phyloP scores from a whole-genome alignment of 2,888 invertebrate species.

The Metallyticus violacea region DNA sequence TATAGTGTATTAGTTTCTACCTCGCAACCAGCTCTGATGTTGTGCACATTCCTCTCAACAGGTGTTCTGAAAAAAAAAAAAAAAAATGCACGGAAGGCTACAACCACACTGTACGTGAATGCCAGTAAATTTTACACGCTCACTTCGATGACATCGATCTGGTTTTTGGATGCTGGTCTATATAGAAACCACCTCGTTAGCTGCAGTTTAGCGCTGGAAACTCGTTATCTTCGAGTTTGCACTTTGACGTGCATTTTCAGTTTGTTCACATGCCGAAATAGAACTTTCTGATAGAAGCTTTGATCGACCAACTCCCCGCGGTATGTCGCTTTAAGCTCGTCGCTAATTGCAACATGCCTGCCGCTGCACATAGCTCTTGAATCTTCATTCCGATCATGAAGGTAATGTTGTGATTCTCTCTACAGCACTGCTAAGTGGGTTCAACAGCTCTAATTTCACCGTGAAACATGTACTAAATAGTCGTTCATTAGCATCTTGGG shows the following conservation, averaged over 20 bases:
- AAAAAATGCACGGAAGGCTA: neutral
- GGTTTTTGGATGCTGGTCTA: neutral
- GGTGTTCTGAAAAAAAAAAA: neutral
- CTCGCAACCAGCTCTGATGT: too few species aligned
- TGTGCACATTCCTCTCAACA: neutral
- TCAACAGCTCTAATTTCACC: neutral
- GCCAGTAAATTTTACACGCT: too few species aligned
- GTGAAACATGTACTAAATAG: too few species aligned
- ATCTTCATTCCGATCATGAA: neutral
- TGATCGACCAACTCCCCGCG: neutral
- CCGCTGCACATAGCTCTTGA: neutral
- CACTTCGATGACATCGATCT: neutral
- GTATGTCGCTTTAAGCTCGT: neutral
- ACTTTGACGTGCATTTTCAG: neutral
- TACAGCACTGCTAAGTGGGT: neutral
- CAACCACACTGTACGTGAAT: too few species aligned
- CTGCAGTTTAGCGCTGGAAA: neutral
- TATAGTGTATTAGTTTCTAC: too few species aligned
- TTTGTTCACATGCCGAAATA: neutral
- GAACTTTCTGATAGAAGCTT: neutral
- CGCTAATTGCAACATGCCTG: neutral
- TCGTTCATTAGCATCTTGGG: too few species aligned
- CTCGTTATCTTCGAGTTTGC: neutral
- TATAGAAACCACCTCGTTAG: neutral
- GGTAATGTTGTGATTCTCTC: neutral